Conservation (phyloP, 2,797 vertebrate species). For the Acanthis flammea region DNA sequence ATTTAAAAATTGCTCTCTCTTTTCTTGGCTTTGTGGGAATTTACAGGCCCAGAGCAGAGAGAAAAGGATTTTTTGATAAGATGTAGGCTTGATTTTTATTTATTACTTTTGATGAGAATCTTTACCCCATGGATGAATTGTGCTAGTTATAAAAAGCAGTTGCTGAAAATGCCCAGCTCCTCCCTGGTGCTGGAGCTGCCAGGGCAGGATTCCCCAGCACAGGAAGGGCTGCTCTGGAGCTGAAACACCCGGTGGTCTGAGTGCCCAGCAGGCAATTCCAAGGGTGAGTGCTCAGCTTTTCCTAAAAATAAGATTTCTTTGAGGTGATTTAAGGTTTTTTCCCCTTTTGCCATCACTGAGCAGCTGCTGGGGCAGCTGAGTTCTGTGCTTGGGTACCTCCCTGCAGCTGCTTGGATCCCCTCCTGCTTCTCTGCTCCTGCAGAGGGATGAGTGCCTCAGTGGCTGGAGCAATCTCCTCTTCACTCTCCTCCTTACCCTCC, state of each 20-base stretch:
- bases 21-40: conserved; percentile 72
- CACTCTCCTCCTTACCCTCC: not conserved
- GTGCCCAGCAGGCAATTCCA: not conserved
- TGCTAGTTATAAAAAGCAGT: conserved; percentile 23
- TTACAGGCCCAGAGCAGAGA: conserved; percentile 52
- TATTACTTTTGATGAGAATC: conserved; percentile 41
- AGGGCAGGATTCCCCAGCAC: not conserved
- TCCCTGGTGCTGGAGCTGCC: not conserved
- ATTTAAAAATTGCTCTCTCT: conserved; percentile 74
- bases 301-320: not conserved
- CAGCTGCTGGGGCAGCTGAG: not conserved
- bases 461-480: not conserved
- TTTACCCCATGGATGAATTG: conserved; percentile 19
- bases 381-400: fast-evolving
- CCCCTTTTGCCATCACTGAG: not conserved
- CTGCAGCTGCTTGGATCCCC: not conserved
- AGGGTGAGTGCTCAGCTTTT: not conserved
- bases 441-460: not conserved
- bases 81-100: conserved; percentile 58
- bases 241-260: fast-evolving
- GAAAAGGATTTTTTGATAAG: conserved; percentile 51
- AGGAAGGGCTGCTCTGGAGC: not conserved
- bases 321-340: not conserved
- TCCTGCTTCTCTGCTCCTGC: not conserved
- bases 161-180: fast-evolving